Evolutionary conservation across 2,113 vertebrate species (phyloP).

Genomic region (Suncus etruscus): DNA sequence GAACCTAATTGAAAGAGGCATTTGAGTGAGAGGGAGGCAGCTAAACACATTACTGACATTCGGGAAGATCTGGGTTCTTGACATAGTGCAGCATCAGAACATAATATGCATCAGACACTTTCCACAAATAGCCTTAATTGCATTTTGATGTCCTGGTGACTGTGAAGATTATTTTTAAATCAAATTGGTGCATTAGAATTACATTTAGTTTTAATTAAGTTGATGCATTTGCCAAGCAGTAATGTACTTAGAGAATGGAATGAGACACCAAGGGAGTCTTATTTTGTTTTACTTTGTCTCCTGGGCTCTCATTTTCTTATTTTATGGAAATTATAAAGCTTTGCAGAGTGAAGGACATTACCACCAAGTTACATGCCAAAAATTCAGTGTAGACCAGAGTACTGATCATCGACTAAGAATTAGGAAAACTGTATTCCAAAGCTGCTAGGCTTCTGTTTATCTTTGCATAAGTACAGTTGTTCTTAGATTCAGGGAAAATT

Average conservation of each 20-base stretch:
- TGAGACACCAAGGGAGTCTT: slow-evolving; percentile 65
- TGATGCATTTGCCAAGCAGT: slow-evolving; percentile 81
- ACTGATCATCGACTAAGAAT: background rate
- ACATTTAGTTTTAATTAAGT: slow-evolving; percentile 84
- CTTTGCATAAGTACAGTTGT: background rate
- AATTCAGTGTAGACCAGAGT: background rate
- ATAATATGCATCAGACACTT: slow-evolving; percentile 79
- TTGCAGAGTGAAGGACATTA: slow-evolving; percentile 8
- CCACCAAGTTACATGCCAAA: background rate
- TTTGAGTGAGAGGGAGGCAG: slow-evolving; percentile 60
- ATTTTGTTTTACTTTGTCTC: slow-evolving; percentile 49
- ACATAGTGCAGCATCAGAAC: slow-evolving; percentile 70
- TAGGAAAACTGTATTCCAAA: background rate
- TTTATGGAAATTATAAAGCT: slow-evolving; percentile 29
- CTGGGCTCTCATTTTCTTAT: slow-evolving; percentile 24
- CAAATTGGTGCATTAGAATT: slow-evolving; percentile 82
- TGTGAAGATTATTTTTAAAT: slow-evolving; percentile 84
- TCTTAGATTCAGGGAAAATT: slow-evolving; percentile 31
- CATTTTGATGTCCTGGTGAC: slow-evolving; percentile 83
- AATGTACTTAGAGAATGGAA: slow-evolving; percentile 77
- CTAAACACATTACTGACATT: slow-evolving; percentile 80
- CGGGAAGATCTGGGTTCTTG: slow-evolving; percentile 74
- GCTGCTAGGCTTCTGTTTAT: background rate
- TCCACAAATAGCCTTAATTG: slow-evolving; percentile 82
- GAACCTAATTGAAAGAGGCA: slow-evolving; percentile 78